Percentiles rank a stretch among this genome's conserved stretches.
Conservation (phyloP, 2,113 vertebrate species). For the Xerus inauris region DNA sequence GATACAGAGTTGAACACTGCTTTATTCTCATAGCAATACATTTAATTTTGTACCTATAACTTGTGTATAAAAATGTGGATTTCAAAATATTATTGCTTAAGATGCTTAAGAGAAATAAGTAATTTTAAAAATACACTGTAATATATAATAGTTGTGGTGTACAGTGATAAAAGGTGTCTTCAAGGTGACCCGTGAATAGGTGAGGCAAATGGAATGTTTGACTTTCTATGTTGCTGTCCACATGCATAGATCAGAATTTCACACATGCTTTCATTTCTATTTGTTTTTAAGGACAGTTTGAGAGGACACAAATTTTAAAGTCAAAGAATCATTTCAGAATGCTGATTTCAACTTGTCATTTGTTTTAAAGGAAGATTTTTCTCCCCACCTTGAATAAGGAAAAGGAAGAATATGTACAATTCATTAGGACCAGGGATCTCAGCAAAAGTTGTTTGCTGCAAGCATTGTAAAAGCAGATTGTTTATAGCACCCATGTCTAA, state of each 20-base stretch:
- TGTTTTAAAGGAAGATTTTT: neutral
- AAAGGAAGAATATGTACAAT: neutral
- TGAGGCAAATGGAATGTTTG: neutral
- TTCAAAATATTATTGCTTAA: neutral
- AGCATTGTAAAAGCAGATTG: conserved; percentile 43
- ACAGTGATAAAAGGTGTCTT: neutral
- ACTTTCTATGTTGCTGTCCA: neutral
- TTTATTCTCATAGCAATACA: conserved; percentile 11
- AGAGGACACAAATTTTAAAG: neutral
- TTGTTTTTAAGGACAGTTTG: neutral
- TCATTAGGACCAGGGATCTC: neutral
- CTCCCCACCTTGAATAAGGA: neutral
- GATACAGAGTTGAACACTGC: neutral
- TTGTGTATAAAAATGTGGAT: neutral
- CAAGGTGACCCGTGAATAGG: neutral
- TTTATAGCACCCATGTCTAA: conserved; percentile 43
- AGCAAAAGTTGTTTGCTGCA: neutral
- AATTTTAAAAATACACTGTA: neutral
- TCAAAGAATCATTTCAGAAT: conserved; percentile 37
- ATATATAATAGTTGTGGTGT: neutral
- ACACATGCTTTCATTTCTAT: neutral
- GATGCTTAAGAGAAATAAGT: neutral
- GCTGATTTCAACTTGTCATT: neutral
- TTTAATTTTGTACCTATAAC: neutral
- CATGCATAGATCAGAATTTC: neutral